Evolutionary conservation across 2,113 vertebrate species (phyloP).

Genomic region (Oncorhynchus clarkii): DNA sequence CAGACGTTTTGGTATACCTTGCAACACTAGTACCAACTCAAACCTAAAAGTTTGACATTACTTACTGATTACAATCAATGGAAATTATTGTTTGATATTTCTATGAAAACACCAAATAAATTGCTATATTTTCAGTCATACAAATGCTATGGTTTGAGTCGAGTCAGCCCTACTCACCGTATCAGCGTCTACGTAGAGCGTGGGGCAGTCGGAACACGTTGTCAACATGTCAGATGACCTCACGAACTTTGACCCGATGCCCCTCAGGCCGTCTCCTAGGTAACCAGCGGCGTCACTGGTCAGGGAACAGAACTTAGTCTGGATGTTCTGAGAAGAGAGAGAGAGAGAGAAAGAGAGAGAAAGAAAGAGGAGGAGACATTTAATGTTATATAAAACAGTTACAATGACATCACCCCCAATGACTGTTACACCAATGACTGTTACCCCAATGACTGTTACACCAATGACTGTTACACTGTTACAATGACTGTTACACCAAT

Average conservation of each 20-base stretch:
- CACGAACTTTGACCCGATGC: conserved; percentile 95
- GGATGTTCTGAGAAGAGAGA: conserved; percentile 84
- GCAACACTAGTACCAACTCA: no score
- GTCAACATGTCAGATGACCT: conserved; percentile 96
- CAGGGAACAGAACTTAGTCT: conserved; percentile 94
- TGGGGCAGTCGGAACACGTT: conserved; percentile 93
- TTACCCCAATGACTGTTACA: not conserved
- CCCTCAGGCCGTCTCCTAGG: conserved; percentile 90
- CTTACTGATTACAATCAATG: not conserved
- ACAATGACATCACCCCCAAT: not conserved
- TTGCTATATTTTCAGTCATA: no score
- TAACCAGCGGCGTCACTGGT: conserved; percentile 93
- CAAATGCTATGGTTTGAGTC: not conserved
- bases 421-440: no score
- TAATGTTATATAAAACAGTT: not conserved
- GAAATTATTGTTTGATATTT: not conserved
- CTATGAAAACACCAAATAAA: not conserved
- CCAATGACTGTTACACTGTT: no score
- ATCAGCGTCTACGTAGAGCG: conserved; percentile 94
- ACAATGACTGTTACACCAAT: no score
- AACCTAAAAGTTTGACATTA: no score
- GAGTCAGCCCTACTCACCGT: conserved; percentile 79
- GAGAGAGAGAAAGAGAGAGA: not conserved
- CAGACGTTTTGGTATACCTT: no score
- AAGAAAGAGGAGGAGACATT: not conserved